Base-by-base conservation (phyloP, 1,140 invertebrate species). In the Gryon sp. region DNA sequence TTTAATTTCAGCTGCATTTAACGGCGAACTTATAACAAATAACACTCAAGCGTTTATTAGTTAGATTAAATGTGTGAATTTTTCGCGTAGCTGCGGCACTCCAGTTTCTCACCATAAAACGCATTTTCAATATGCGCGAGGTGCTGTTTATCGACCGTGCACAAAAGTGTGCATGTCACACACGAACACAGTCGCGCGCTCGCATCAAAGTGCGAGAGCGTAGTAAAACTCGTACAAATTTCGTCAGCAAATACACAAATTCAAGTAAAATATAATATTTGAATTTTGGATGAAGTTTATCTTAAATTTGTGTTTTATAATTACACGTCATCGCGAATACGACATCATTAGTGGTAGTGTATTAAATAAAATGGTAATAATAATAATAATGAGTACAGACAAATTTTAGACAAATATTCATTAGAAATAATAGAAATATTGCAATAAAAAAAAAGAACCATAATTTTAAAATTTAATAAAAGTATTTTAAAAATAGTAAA, bases 71-170 rank as follows among this genome's bases (percentile, higher is more conserved):
- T 28, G 57, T 48, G 68, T 22, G 41, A 57, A 57, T 57, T 45
- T 75, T 75, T 46, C 2, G 38, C 46, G 34, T 52, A 53, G 8
- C 48, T 24, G 62, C 22, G 18, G 48, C 52, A 68, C 48, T 60
- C 40, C 36, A 75, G 45, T 66, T 68, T 68, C 62, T 68, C 72
- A 53, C 70, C 53, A 62, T 46, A 57, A 79, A 79, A 79, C 55
- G 62, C 55, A 62, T 72, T 79, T 75, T 72, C 77, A 75, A 79
- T 75, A 78, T 69, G 32, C 65, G 53, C 70, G 70, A 45, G 77
- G 55, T 59, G 22, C 59, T 62, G 66, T 68, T 75, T 76, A 79
- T 79, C 77, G 77, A 79, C 72, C 77, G 72, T 69, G 66, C 20
- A 72, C 40, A 70, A 75, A 79, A 79, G 72, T 72, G 57, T 72